Evolutionary conservation across 2,113 vertebrate species (phyloP), one percentile per base, ranked within the genome.

Genomic region (Elaphurus davidianus): DNA sequence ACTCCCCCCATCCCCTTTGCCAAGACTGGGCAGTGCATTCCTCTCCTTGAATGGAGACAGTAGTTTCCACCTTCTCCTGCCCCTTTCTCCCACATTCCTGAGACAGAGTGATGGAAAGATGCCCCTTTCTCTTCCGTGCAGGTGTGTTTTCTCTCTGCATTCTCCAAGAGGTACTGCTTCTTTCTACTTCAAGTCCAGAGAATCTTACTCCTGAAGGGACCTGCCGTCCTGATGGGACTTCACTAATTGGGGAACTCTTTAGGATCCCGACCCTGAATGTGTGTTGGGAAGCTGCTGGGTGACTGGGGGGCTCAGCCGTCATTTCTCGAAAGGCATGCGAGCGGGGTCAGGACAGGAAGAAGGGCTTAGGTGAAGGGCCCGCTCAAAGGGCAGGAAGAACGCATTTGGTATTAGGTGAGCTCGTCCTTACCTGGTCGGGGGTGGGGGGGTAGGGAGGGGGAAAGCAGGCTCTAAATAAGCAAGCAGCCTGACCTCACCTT

Each of bases 41-140:
- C 94, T 98, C 78, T 95, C 76, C 86, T 97, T 97, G 94, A 97
- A 96, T 97, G 93, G 97, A 94, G 60, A 95, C 83, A 96, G 94
- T 95, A 89, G 85, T 89, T 96, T 90, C 86, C n/a, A 30, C 78
- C 5, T 43, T 45, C 30, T 54, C 60, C 85, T 78, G 25, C 67
- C 52, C 92, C 2, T 30, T 94, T 64, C 84, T 87, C 4, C 40
- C 83, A 55, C 71, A 76, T 86, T 94, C 45, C 94, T 87, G 81
- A 90, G 92, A 94, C 33, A 15, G 67, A 79, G 50, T 60, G 45
- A 36, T 79, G 33, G 92, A 43, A 87, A 87, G 96, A 82, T 81
- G 17, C 50, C 62, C 60, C 40, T 82, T 85, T 40, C 82, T 36
- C 28, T 86, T 87, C 76, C 50, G 7, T 47, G 59, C 57, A 81